These are phyloP conservation scores for Pteropus rufus DNA, from an alignment of 2,797 vertebrate species.

Conservation along the genomic window DNA sequence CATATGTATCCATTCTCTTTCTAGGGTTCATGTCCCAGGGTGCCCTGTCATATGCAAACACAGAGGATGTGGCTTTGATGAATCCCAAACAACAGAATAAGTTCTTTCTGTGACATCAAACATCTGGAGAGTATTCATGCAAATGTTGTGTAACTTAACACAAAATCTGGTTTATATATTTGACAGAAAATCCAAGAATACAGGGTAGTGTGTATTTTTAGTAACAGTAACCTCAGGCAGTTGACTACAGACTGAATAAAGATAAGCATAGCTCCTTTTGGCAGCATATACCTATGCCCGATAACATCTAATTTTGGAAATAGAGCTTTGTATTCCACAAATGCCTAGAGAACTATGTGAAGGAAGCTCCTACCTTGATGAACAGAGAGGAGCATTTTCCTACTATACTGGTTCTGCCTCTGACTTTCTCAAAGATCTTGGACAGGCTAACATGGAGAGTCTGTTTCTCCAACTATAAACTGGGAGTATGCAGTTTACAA, in stretches of 20 bases:
- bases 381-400: background rate
- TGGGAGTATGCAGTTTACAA: background rate
- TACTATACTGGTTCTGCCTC: background rate
- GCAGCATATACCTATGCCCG: background rate
- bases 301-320: background rate
- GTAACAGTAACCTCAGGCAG: constrained; percentile 34
- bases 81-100: background rate
- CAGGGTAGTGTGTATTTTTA: constrained; percentile 50
- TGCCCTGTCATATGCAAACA: constrained; percentile 27
- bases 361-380: background rate
- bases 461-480: background rate
- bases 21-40: background rate
- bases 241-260: background rate
- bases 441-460: background rate
- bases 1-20: constrained; percentile 36
- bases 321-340: background rate
- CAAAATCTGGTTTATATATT: constrained; percentile 59
- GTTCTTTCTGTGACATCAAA: constrained; percentile 57
- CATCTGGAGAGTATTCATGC: constrained; percentile 55
- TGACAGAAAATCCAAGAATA: background rate
- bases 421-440: background rate
- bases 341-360: background rate
- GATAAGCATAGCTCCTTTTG: background rate
- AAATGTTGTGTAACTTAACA: constrained; percentile 43
- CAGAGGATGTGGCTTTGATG: constrained; percentile 40